Evolutionary conservation across 2,113 vertebrate species (phyloP).

Genomic region (Oryzias javanicus): DNA sequence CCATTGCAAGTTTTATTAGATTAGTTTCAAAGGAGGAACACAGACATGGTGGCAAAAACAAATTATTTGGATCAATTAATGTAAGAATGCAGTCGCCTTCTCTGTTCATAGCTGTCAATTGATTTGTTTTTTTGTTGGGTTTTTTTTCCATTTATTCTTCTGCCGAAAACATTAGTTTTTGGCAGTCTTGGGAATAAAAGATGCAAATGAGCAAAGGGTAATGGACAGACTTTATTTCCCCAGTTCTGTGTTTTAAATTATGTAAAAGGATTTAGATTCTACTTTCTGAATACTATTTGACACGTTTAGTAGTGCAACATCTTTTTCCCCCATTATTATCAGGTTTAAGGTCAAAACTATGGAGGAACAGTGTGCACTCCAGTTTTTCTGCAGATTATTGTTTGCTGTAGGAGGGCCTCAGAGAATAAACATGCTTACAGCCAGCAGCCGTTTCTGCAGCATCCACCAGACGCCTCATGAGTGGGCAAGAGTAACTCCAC

Average conservation of each 20-base stretch:
- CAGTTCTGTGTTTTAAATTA: not conserved
- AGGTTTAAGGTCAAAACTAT: slow-evolving; percentile 27
- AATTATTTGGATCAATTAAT: slow-evolving; percentile 6
- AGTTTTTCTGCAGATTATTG: slow-evolving; percentile 33
- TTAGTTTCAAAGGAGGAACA: slow-evolving; percentile 17
- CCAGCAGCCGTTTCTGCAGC: slow-evolving; percentile 25
- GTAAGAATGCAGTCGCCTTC: slow-evolving; percentile 10
- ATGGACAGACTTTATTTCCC: not conserved
- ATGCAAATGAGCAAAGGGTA: not conserved
- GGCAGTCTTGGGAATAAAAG: not conserved
- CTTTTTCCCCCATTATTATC: slow-evolving; percentile 4
- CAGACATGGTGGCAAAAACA: slow-evolving; percentile 6
- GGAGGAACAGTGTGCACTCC: slow-evolving; percentile 33
- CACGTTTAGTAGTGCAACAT: not conserved
- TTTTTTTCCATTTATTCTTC: not conserved
- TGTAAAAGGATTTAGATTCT: not conserved
- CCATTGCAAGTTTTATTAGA: slow-evolving; percentile 27
- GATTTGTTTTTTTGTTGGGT: not conserved
- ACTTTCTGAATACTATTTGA: not conserved
- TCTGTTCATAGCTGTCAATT: slow-evolving; percentile 8
- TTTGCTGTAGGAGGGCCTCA: slow-evolving; percentile 20
- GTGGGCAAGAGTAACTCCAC: slow-evolving; percentile 44
- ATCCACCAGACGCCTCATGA: slow-evolving; percentile 29
- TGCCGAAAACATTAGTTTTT: slow-evolving; percentile 5
- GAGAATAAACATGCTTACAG: slow-evolving; percentile 18